A percentile compares a stretch with the other conserved stretches of the same genome.
phyloP scores from a whole-genome alignment of 1,140 invertebrate species.

The Riptortus pedestris region DNA sequence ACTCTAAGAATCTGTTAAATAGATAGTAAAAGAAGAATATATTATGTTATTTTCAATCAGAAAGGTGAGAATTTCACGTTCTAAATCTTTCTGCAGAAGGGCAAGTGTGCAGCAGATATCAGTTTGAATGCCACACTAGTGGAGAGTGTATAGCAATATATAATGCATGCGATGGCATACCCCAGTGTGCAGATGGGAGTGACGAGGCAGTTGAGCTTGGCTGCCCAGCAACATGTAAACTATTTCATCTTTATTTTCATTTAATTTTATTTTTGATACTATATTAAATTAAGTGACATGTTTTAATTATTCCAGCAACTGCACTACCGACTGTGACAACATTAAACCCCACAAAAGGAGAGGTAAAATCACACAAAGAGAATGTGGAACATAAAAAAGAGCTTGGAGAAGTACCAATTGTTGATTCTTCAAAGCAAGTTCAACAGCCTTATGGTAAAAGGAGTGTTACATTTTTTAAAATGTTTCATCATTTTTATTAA shows the following conservation, averaged over 20 bases:
- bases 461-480: too few species aligned
- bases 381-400: not conserved
- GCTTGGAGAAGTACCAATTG: not conserved
- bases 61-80: too few species aligned
- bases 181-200: slow-evolving; percentile 83
- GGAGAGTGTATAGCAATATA: slow-evolving; percentile 91
- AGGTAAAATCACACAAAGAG: not conserved
- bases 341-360: not conserved
- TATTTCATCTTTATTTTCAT: not conserved
- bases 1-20: too few species aligned
- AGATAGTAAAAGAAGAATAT: too few species aligned
- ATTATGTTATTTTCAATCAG: too few species aligned
- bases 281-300: too few species aligned
- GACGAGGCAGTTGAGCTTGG: slow-evolving; percentile 74
- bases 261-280: not conserved
- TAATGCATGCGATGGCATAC: slow-evolving; percentile 89
- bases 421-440: not conserved
- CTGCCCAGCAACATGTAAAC: slow-evolving; percentile 45
- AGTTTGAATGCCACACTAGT: slow-evolving; percentile 74
- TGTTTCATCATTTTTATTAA: too few species aligned
- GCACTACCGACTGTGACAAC: not conserved
- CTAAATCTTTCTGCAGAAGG: not conserved
- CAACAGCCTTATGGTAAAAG: slow-evolving; percentile 23
- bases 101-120: slow-evolving; percentile 58
- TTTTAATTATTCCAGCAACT: not conserved